phyloP scores from a whole-genome alignment of 2,888 invertebrate species.

The Catotricha subobsoleta region DNA sequence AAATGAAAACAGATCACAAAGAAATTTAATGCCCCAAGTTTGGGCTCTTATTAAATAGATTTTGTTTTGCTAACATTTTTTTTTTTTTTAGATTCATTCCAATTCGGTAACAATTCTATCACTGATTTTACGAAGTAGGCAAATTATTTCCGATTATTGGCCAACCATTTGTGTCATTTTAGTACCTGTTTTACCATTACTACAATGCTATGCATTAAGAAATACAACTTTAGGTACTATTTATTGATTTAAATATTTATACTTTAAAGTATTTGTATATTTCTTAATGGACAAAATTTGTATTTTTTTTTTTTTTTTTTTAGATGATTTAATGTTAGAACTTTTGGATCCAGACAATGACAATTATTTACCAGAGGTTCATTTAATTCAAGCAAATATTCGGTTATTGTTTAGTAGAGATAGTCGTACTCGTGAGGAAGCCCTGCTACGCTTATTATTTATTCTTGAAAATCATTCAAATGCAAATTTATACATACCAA shows the following conservation, averaged over 20 bases:
- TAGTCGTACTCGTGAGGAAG: slow-evolving; percentile 17
- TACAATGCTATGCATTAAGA: slow-evolving; percentile 16
- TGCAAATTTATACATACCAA: slow-evolving; percentile 15
- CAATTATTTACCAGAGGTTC: slow-evolving; percentile 12
- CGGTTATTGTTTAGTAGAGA: slow-evolving; percentile 1
- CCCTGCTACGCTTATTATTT: slow-evolving; percentile 18
- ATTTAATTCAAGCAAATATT: slow-evolving; percentile 16
- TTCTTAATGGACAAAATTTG: no score
- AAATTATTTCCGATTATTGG: slow-evolving; percentile 16
- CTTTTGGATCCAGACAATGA: slow-evolving; percentile 20
- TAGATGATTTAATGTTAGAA: slow-evolving; percentile 13
- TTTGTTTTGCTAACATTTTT: neutral
- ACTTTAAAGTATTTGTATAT: no score
- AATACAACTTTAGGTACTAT: slow-evolving; percentile 13
- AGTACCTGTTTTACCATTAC: slow-evolving; percentile 18
- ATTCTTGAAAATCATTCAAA: slow-evolving; percentile 15
- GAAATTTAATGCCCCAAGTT: neutral
- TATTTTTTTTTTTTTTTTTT: slow-evolving; percentile 1
- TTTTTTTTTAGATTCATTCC: slow-evolving; percentile 9
- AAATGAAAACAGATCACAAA: neutral
- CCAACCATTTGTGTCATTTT: slow-evolving; percentile 14
- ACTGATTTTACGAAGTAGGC: slow-evolving; percentile 19
- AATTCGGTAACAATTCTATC: slow-evolving; percentile 19
- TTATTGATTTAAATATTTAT: no score
- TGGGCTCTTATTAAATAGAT: neutral